A percentile compares a stretch with the other conserved stretches of the same genome.
These are phyloP conservation scores for Drosophila emarginata DNA, from an alignment of 2,888 invertebrate genomes.

Conservation along the genomic window DNA sequence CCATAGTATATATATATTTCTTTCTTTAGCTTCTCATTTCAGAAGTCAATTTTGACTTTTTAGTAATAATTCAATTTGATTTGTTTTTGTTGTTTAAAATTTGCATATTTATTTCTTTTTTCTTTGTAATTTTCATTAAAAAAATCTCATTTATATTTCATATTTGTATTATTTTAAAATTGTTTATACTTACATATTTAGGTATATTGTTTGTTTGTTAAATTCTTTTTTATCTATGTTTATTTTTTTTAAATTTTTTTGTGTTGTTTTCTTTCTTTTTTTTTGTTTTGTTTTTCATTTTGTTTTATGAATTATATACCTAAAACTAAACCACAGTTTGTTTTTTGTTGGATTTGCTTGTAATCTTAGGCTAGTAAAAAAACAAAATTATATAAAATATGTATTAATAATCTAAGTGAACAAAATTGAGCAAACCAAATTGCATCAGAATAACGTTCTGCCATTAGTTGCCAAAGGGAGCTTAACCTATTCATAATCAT, in stretches of 20 bases:
- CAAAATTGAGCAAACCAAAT: neutral
- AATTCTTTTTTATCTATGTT: neutral
- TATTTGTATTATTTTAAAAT: neutral
- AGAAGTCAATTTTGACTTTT: no score
- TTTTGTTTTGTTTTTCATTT: slow-evolving; percentile 43
- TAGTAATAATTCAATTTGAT: no score
- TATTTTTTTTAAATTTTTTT: neutral
- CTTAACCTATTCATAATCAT: neutral
- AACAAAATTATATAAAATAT: slow-evolving; percentile 3
- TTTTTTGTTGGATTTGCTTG: slow-evolving; percentile 45
- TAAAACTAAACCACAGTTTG: slow-evolving; percentile 76
- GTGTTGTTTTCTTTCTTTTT: slow-evolving; percentile 28
- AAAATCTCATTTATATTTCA: slow-evolving; percentile 9
- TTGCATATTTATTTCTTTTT: neutral
- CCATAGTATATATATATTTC: no score
- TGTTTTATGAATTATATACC: slow-evolving; percentile 45
- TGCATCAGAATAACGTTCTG: neutral
- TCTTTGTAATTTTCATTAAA: neutral
- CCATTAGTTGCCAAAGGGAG: neutral
- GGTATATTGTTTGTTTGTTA: slow-evolving; percentile 8
- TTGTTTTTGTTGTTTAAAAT: neutral
- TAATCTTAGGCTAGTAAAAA: slow-evolving; percentile 39
- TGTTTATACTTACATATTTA: slow-evolving; percentile 1
- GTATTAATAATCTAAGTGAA: neutral
- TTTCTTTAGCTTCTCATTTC: no score